Evolutionary conservation across 2,113 vertebrate genomes (phyloP).

Genomic region (Cheilinus undulatus): DNA sequence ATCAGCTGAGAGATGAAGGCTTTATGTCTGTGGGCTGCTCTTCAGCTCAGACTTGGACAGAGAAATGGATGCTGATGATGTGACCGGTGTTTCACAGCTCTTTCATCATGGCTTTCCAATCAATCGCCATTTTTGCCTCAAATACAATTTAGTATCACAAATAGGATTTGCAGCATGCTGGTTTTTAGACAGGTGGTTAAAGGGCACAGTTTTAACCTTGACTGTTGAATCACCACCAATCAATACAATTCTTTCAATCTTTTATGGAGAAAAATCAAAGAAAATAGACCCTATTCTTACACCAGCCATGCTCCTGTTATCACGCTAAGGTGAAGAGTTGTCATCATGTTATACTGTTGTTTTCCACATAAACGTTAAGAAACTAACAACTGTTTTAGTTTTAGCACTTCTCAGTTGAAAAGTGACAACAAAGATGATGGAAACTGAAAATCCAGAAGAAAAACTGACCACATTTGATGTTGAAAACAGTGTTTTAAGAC

Average conservation of each 20-base stretch:
- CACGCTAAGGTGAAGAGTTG: too few relatives aligned
- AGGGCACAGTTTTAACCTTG: background rate
- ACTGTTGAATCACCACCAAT: conserved; percentile 16
- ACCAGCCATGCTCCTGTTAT: too few relatives aligned
- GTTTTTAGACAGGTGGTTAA: conserved; percentile 10
- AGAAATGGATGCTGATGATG: conserved; percentile 61
- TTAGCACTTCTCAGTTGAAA: too few relatives aligned
- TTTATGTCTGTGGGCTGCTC: conserved; percentile 57
- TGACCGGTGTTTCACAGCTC: conserved; percentile 23
- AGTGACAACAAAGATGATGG: too few relatives aligned
- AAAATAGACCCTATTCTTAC: too few relatives aligned
- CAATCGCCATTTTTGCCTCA: conserved; percentile 16
- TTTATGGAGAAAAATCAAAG: background rate
- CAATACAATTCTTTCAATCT: conserved; percentile 8
- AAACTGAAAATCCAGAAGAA: too few relatives aligned
- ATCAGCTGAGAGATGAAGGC: conserved; percentile 65
- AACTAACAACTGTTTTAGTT: too few relatives aligned
- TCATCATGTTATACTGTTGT: too few relatives aligned
- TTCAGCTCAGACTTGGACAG: conserved; percentile 39
- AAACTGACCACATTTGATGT: too few relatives aligned
- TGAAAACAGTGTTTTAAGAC: too few relatives aligned
- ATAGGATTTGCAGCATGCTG: background rate
- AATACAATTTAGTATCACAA: background rate
- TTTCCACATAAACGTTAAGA: too few relatives aligned
- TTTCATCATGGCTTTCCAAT: conserved; percentile 60